These are phyloP conservation scores for Dolichotis patagonum DNA, from an alignment of 2,113 vertebrate genomes.

Conservation along the genomic window DNA sequence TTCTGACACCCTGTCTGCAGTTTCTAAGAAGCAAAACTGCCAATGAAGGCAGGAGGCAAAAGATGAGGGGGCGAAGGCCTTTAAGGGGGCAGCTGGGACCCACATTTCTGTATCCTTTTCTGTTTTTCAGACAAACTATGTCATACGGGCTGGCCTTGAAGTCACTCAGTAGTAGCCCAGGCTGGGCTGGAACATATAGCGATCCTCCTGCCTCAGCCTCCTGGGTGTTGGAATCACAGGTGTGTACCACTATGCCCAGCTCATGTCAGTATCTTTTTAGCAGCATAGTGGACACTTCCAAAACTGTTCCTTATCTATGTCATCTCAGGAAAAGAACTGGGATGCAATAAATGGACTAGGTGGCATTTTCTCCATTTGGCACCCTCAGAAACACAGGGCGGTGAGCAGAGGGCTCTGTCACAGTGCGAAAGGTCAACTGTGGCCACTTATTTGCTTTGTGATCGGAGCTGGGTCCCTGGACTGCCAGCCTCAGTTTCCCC, in stretches of 20 bases:
- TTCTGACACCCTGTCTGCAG: too few species aligned
- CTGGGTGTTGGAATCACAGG: not conserved
- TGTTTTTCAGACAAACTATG: not conserved
- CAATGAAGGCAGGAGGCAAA: not conserved
- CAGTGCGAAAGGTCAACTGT: not conserved
- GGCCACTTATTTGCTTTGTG: not conserved
- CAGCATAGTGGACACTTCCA: not conserved
- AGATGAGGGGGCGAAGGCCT: not conserved
- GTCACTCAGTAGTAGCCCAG: not conserved
- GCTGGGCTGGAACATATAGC: not conserved
- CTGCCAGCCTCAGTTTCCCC: conserved; percentile 39
- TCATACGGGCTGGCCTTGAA: not conserved
- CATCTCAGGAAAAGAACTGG: not conserved
- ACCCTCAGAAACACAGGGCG: not conserved
- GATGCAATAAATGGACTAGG: not conserved
- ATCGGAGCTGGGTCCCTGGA: not conserved
- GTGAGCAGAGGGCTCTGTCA: not conserved
- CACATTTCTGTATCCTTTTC: not conserved
- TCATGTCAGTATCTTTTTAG: not conserved
- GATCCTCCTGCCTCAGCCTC: not conserved
- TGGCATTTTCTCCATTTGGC: not conserved
- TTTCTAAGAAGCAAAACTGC: not conserved
- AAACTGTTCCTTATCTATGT: not conserved
- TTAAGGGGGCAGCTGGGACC: not conserved
- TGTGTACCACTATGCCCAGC: not conserved